A percentile compares a stretch with the other conserved stretches of the same genome.
Evolutionary conservation across 1,140 invertebrate genomes (phyloP).

Genomic region (Pogonus chalceus): DNA sequence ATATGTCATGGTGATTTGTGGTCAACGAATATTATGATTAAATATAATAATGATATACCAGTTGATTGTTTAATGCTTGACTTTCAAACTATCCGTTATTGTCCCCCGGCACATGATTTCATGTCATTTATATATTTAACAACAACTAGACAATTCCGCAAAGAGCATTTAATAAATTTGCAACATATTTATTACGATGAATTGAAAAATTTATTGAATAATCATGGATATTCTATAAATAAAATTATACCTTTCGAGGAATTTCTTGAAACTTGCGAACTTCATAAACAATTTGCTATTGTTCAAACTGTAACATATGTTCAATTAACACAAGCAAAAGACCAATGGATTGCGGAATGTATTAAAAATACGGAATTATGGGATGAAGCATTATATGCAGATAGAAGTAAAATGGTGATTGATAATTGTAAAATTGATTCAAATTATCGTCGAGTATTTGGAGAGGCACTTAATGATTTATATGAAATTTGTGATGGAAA

Average conservation of each 20-base stretch:
- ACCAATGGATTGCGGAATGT: not conserved
- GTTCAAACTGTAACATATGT: not conserved
- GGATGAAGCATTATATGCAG: not conserved
- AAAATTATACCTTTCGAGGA: slow-evolving; percentile 12
- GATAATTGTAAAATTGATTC: not conserved
- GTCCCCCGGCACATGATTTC: slow-evolving; percentile 40
- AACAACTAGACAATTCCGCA: slow-evolving; percentile 27
- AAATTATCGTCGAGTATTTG: slow-evolving; percentile 13
- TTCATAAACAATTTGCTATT: not conserved
- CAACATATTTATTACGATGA: slow-evolving; percentile 31
- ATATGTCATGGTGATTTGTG: slow-evolving; percentile 40
- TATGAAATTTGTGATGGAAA: too few species aligned
- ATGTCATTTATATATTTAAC: slow-evolving; percentile 33
- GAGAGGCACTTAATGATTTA: not conserved
- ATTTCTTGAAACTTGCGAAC: not conserved
- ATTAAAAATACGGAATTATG: not conserved
- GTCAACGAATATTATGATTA: slow-evolving; percentile 40
- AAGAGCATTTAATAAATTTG: slow-evolving; percentile 26
- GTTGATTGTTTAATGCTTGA: slow-evolving; percentile 39
- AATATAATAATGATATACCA: slow-evolving; percentile 26
- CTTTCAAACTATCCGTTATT: slow-evolving; percentile 41
- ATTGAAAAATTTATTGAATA: slow-evolving; percentile 26
- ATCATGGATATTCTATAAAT: slow-evolving; percentile 15
- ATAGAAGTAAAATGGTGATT: not conserved
- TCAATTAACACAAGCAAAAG: not conserved